Base-by-base conservation (phyloP, 2,113 vertebrate species). In the Strix aluco region DNA sequence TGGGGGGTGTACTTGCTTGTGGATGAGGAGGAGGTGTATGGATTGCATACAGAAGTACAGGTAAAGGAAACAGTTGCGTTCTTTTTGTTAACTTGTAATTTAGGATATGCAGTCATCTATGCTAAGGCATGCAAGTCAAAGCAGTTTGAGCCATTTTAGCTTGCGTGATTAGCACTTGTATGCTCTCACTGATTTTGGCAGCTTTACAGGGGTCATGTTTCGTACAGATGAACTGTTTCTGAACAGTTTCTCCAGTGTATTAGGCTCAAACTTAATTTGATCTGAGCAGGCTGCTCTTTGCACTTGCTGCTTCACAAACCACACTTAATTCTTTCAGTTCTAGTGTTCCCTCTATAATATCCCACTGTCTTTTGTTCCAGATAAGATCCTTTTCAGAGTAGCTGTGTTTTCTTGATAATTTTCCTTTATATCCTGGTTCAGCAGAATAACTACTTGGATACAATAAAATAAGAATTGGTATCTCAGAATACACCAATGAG, bases 191-290 rank as follows among this genome's bases (percentile, higher is more conserved):
- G 91, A 5, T 82, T 73, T 36, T 97, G 97, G 95, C 97, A 97
- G 92, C 73, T 73, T 91, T 83, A 72, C 96, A 93, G 73, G 95
- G 72, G 67, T 96, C 74, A n/a, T 44, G 75, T 78, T 94, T 69
- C 19, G 10, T 84, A 63, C 95, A 94, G 81, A 91, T 86, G 40
- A 90, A 72, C 62, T 59, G 61, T 92, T 94, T 81, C 93, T 67
- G 32, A 97, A 90, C 91, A 94, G 90, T 91, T 95, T 92, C 92
- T 80, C 58, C 81, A 94, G 87, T 90, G 94, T 97, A 73, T 97
- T 91, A 77, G 78, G 75, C 77, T 93, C 83, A 42, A 57, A 58
- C 91, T 91, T 90, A 61, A 75, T 92, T 16, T 66, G 69, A 86
- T 57, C 95, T 49, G 67, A 90, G 86, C 15, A 8, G 71, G 62